phyloP scores from a whole-genome alignment of 2,888 invertebrate genomes.

The Temnothorax rugatulus region DNA sequence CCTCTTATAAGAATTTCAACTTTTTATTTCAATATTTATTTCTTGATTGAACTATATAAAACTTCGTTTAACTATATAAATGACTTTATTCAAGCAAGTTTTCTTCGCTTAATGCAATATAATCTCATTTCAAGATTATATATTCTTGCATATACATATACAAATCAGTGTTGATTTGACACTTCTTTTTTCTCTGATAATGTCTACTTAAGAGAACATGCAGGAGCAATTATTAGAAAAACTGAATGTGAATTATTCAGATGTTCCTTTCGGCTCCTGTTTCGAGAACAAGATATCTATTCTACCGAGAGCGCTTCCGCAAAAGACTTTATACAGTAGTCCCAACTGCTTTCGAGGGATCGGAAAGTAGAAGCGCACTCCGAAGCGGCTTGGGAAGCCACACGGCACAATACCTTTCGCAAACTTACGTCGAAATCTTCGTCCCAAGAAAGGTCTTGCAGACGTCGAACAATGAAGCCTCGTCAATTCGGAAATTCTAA shows the following conservation, averaged over 20 bases:
- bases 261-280: conserved; percentile 19
- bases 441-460: conserved; percentile 17
- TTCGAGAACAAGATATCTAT: conserved; percentile 36
- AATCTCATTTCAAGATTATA: too few relatives aligned
- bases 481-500: conserved; percentile 13
- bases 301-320: conserved; percentile 31
- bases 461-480: conserved; percentile 16
- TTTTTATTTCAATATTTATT: too few relatives aligned
- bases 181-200: background rate
- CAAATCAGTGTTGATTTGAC: too few relatives aligned
- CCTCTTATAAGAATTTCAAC: too few relatives aligned
- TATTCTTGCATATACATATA: too few relatives aligned
- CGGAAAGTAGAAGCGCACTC: background rate
- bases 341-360: conserved; percentile 23
- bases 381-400: conserved; percentile 21
- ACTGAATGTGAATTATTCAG: conserved; percentile 45
- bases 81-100: too few relatives aligned
- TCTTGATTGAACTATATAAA: too few relatives aligned
- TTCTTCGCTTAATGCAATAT: too few relatives aligned
- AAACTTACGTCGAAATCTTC: conserved; percentile 18
- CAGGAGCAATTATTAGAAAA: conserved; percentile 11
- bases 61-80: too few relatives aligned
- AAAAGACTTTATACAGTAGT: conserved; percentile 42
- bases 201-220: conserved; percentile 1
- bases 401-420: conserved; percentile 20